Base-by-base conservation (phyloP, 1,140 invertebrate genomes). In the Bombus consobrinus region DNA sequence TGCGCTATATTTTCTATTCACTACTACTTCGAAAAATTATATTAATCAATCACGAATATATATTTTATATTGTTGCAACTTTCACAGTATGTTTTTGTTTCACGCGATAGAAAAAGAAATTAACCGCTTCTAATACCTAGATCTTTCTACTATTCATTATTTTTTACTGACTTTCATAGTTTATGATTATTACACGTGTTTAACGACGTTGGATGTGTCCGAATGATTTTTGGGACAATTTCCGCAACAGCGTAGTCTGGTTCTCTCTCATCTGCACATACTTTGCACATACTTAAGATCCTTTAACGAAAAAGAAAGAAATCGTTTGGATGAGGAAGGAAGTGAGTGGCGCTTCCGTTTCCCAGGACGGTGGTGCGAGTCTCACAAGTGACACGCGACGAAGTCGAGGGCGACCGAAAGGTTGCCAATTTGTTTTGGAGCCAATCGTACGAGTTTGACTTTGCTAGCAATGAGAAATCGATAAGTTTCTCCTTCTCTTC, bases 381-480 rank as follows among this genome's bases (percentile, higher is more conserved):
- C 73, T 87, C 82, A 83, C 72, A 68, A 66, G 72, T 77, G 83
- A 91, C 81, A 81, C 81, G 86, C 75, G 88, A 84, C 87, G 83
- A 90, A 88, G 89, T 90, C 86, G 88, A 90, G 83, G 74, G 47
- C 86, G 83, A 86, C 41, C 41, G 66, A 79, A 80, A 57, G 47
- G 41, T 77, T 80, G 64, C 79, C 32, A 69, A 71, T 80, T 68
- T 69, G 66, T 79, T 84, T 13, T 37, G 18, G 53, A 81, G 71
- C 43, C 28, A 43, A 71, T 53, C 25, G 2, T 41, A 82, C 74
- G 75, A 85, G 69, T 85, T 84, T 81, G 13, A 37, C 76, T 37
- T 82, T 47, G 73, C 39, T 1, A 22, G 22, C 32, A 59, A 76
- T 12, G 28, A 88, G 53, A 68, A 62, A 88, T 81, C 39, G 39